Base-by-base conservation (phyloP, 2,888 invertebrate species). In the Orthosia gothica region DNA sequence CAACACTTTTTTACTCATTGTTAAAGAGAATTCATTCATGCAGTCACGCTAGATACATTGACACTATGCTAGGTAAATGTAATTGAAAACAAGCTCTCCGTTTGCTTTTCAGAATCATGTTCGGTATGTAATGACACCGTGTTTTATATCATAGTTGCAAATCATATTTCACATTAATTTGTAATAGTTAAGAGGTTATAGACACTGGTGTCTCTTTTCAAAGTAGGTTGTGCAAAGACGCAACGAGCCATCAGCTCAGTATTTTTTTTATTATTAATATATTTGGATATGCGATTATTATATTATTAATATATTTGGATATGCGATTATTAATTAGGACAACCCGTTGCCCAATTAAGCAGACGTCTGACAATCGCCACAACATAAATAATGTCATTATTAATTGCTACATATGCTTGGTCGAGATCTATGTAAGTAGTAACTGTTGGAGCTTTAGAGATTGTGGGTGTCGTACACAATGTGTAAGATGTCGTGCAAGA, bases 1-100 rank as follows among this genome's bases (percentile, higher is more conserved):
- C 88, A 89, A 88, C 88, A 89, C 84, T 89, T 91, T 92, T 93
- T 92, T 82, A 74, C 86, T 81, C 81, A 71, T 84, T 79, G 75
- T 85, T 86, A 82, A 87, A 87, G 83, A 81, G 85, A 87, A 87
- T 74, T 89, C 91, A 91, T 91, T 91, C 90, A 91, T 88, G 89
- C 89, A 45, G 20, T 20, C 61, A 89, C 87, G 76, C 82, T 81
- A 68, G 76, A 83, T 88, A 85, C 83, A 82, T 80, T 85, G 78
- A 76, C 83, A 81, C 81, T 74, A 77, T 78, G 83, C 76, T 87
- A 76, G 76, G 72, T 82, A 80, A 77, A 80, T 78, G 72, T 78
- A 52, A 83, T 79, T 54, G 79, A 49, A 55, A 32, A 71, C 79
- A 12, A n/a, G 52, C 45, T 57, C 47, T 79, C 71, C 52, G 47